These are phyloP conservation scores for Falco columbarius DNA, from an alignment of 2,797 vertebrate species.

Conservation along the genomic window DNA sequence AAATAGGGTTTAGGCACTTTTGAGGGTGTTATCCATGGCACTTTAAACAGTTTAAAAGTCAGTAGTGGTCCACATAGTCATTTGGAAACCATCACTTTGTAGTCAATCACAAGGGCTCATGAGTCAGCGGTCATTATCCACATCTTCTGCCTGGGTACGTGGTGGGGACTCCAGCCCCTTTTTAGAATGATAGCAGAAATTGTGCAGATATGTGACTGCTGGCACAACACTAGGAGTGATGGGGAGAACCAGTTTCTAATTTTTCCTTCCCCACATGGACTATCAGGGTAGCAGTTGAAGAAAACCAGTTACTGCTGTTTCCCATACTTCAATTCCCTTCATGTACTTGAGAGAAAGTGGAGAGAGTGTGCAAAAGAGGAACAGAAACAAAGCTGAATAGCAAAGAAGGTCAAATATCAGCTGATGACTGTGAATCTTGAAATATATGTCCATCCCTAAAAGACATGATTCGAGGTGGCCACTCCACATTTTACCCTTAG, in stretches of 20 bases:
- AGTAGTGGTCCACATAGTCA: not conserved
- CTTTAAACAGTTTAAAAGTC: not conserved
- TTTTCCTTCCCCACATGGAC: not conserved
- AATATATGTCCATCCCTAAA: not conserved
- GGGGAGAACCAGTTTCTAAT: not conserved
- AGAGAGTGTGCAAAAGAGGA: not conserved
- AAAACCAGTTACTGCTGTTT: conserved; percentile 17
- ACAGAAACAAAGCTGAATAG: not conserved
- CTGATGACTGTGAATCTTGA: not conserved
- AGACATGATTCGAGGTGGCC: not conserved
- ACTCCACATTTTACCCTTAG: not conserved
- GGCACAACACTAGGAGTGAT: not conserved
- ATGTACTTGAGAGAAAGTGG: fast-evolving
- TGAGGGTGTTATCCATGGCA: not conserved
- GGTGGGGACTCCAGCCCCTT: not conserved
- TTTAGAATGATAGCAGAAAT: not conserved
- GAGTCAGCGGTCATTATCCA: not conserved
- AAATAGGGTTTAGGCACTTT: not conserved
- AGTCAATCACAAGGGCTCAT: fast-evolving
- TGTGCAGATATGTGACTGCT: not conserved
- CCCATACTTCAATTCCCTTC: not conserved
- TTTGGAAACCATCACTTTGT: not conserved
- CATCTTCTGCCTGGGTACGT: fast-evolving
- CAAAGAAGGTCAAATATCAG: not conserved
- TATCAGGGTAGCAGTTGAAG: not conserved